Evolutionary conservation across 1,140 invertebrate genomes (phyloP), one percentile per base, ranked within the genome.

Genomic region (Contarinia nasturtii): DNA sequence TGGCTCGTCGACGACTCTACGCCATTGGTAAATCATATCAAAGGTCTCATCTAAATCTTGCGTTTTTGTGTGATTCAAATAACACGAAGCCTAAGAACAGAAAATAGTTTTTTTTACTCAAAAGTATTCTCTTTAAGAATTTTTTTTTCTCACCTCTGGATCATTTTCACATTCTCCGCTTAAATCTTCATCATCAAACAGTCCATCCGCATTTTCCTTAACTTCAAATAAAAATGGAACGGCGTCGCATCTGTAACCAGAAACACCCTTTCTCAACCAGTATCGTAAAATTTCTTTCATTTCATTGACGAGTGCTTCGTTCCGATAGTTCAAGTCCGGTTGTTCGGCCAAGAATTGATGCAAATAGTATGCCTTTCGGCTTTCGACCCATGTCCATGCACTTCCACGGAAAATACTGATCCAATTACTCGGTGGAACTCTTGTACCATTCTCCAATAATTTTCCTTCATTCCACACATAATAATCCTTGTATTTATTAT

Each of bases 21-120:
- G 65, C 59, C 77, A 79, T 48, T 75, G 68, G 7, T 66, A 66
- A 1, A 83, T 50, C 48, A 80, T 57, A 7, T 76, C 72, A 22
- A 71, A 73, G 0, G 70, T 75, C 54, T 75, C 72, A 2, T 70
- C 66, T 48, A 67, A 67, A 51, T 82, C 70, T 46, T 67, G 68
- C 0, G 77, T 80, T 51, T 79, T 73, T 20, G 72, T 70, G 51
- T 85, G 79, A 12, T 70, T 51, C 0, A 76, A 52, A 47, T 69
- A 74, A 18, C 66, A 64, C 45, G 76, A 75, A 48, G 74, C 67
- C 33, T 63, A 53, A 27, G 10, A 27, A 27, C 27, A 27, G 27
- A 3, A 27, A 27, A 5, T 27, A 27, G 3, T 10, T 27, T 27
- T 27, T 5, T 27, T 27, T 27, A 3, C 3, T 27, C 27, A 10